These are phyloP conservation scores for Ceratina calcarata DNA, from an alignment of 1,140 invertebrate genomes.

Conservation along the genomic window DNA sequence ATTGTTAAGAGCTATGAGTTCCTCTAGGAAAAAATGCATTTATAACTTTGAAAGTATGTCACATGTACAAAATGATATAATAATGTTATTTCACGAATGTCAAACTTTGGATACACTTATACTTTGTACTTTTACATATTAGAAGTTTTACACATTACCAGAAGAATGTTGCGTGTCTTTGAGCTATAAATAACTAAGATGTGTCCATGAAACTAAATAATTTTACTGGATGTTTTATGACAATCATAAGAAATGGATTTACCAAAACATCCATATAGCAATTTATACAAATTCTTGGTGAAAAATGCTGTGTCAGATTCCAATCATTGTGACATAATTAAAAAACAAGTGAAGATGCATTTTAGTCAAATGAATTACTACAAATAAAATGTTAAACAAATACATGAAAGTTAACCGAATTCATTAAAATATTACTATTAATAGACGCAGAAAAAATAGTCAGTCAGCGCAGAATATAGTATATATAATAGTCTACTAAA, in stretches of 20 bases:
- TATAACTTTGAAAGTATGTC: background rate
- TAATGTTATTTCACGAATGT: slow-evolving; percentile 65
- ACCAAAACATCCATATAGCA: slow-evolving; percentile 38
- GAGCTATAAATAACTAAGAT: background rate
- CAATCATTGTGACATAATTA: slow-evolving; percentile 31
- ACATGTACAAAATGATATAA: slow-evolving; percentile 43
- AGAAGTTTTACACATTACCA: background rate
- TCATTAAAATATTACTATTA: background rate
- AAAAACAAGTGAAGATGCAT: slow-evolving; percentile 21
- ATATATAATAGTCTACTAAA: background rate
- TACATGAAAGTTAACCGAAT: background rate
- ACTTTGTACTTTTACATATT: background rate
- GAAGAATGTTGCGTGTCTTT: background rate
- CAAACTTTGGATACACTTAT: background rate
- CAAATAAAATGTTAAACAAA: background rate
- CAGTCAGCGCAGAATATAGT: background rate
- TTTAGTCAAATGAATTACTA: slow-evolving; percentile 31
- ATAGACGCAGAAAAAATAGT: background rate
- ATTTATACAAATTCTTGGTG: slow-evolving; percentile 41
- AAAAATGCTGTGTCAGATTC: slow-evolving; percentile 28
- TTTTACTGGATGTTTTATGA: slow-evolving; percentile 34
- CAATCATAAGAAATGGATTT: slow-evolving; percentile 26
- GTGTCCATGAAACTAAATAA: slow-evolving; percentile 1
- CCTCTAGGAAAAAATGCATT: background rate
- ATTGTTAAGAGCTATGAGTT: background rate